phyloP scores from a whole-genome alignment of 2,113 vertebrate genomes.

The Eolophus roseicapilla region DNA sequence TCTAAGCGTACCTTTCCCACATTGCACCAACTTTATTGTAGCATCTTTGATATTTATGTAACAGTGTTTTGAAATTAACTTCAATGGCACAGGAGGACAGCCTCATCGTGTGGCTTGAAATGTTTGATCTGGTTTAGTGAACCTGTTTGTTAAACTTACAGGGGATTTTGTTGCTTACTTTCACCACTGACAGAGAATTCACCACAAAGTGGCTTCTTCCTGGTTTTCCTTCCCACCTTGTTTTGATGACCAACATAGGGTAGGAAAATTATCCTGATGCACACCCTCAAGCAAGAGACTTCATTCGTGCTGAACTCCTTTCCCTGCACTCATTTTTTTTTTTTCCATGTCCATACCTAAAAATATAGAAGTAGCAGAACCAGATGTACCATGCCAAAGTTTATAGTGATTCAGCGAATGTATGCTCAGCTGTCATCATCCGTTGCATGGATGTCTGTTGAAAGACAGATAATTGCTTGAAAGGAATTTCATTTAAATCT shows the following conservation, averaged over 20 bases:
- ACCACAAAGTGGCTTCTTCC: background rate
- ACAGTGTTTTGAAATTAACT: background rate
- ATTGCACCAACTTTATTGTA: background rate
- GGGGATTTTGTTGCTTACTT: background rate
- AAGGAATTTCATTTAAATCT: conserved; percentile 10
- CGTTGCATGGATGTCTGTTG: background rate
- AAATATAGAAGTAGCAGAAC: background rate
- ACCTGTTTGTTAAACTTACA: background rate
- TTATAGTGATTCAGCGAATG: background rate
- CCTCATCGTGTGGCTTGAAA: background rate
- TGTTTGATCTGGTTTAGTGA: background rate
- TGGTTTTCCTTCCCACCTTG: background rate
- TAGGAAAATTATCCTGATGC: background rate
- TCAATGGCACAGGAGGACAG: background rate
- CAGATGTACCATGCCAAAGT: background rate
- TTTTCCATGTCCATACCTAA: background rate
- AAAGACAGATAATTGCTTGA: background rate
- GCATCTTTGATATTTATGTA: background rate
- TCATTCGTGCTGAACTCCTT: background rate
- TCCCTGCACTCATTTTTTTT: background rate
- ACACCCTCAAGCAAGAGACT: background rate
- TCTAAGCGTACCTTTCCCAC: background rate
- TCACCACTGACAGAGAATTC: background rate
- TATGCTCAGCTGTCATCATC: background rate
- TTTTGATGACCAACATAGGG: background rate